A percentile compares a stretch with the other conserved stretches of the same genome.
Evolutionary conservation across 2,113 vertebrate species (phyloP).

Genomic region (Paradisaea rubra): DNA sequence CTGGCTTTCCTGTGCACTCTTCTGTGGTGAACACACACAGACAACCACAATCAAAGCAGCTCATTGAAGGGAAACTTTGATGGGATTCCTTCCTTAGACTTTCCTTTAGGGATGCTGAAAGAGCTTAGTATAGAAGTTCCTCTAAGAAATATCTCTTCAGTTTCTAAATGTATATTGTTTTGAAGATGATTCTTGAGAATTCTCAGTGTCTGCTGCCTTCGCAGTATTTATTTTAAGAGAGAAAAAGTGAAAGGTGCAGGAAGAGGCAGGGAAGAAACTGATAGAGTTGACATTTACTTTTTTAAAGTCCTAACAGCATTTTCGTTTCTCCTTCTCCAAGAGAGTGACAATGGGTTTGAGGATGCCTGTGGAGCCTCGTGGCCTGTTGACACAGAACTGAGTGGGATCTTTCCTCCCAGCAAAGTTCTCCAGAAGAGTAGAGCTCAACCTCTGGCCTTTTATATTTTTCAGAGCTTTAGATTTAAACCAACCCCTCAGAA

Average conservation of each 20-base stretch:
- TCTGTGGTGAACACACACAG: background rate
- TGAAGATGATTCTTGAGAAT: background rate
- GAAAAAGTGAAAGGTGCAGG: background rate
- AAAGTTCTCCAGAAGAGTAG: background rate
- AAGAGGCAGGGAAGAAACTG: background rate
- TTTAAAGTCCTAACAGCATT: background rate
- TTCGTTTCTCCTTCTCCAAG: background rate
- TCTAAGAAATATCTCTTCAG: background rate
- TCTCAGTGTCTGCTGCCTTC: background rate
- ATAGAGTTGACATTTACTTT: background rate
- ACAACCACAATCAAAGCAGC: background rate
- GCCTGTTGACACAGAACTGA: background rate
- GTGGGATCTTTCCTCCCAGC: background rate
- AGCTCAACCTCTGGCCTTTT: background rate
- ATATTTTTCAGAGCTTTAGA: background rate
- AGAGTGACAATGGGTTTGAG: background rate
- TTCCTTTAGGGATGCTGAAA: background rate
- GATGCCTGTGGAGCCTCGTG: background rate
- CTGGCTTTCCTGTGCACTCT: background rate
- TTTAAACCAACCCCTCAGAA: background rate
- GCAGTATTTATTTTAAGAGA: background rate
- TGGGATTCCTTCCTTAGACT: background rate
- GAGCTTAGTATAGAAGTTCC: background rate
- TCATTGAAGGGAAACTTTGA: background rate
- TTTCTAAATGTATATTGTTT: background rate